phyloP scores from a whole-genome alignment of 2,888 invertebrate genomes.

The Idaea dimidiata region DNA sequence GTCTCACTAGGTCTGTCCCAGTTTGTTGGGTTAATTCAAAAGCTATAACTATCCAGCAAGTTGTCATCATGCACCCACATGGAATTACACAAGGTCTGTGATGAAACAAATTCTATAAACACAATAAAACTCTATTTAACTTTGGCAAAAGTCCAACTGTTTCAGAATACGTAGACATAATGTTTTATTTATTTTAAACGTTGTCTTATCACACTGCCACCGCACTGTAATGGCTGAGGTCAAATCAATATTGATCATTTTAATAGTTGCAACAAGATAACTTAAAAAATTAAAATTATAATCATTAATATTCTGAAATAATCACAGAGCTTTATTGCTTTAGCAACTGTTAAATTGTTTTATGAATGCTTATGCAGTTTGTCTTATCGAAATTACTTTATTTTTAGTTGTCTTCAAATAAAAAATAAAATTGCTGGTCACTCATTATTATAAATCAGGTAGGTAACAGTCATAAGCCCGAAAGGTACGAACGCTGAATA shows the following conservation, averaged over 20 bases:
- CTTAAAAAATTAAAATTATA: too few relatives aligned
- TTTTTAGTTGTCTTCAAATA: too few relatives aligned
- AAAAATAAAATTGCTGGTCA: too few relatives aligned
- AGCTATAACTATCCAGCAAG: background rate
- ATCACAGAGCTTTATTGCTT: too few relatives aligned
- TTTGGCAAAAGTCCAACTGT: conserved; percentile 42
- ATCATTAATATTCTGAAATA: too few relatives aligned
- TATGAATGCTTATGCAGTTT: too few relatives aligned
- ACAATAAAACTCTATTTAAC: conserved; percentile 12
- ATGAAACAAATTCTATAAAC: conserved; percentile 17
- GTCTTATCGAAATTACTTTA: too few relatives aligned
- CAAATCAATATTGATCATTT: conserved; percentile 11
- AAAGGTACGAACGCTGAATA: too few relatives aligned
- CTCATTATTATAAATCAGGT: too few relatives aligned
- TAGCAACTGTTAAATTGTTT: too few relatives aligned
- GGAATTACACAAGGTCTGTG: conserved; percentile 11
- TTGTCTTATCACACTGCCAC: conserved; percentile 14
- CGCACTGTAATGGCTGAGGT: background rate
- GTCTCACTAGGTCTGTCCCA: background rate
- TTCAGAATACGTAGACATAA: conserved; percentile 27
- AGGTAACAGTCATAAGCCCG: too few relatives aligned
- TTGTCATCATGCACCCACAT: background rate
- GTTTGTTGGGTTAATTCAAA: background rate
- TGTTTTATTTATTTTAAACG: conserved; percentile 37
- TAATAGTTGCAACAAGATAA: too few relatives aligned